These are phyloP conservation scores for Sminthurinus aureus DNA, from an alignment of 2,888 invertebrate genomes.

Conservation along the genomic window DNA sequence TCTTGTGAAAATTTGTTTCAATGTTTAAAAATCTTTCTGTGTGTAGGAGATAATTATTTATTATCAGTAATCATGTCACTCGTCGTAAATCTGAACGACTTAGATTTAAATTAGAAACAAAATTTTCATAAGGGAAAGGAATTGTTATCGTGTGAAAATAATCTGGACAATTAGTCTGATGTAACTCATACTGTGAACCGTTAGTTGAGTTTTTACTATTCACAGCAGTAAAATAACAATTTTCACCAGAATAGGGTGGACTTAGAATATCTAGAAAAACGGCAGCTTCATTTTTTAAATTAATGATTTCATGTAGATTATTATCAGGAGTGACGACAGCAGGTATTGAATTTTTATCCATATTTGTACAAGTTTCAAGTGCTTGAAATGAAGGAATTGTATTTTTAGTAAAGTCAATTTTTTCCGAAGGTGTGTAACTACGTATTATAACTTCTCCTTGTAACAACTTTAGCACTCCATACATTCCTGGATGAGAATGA, in stretches of 20 bases:
- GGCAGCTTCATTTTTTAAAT: slow-evolving; percentile 47
- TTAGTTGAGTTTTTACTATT: not conserved
- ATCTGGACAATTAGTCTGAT: slow-evolving; percentile 18
- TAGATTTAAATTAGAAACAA: not conserved
- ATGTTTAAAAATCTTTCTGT: too few relatives aligned
- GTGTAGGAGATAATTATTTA: too few relatives aligned
- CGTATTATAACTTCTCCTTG: slow-evolving; percentile 50
- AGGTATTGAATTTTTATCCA: slow-evolving; percentile 38
- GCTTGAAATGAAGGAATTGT: slow-evolving; percentile 42
- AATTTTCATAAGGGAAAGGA: slow-evolving; percentile 12
- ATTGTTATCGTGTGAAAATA: slow-evolving; percentile 28
- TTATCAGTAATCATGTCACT: too few relatives aligned
- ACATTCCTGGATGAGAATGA: slow-evolving; percentile 58
- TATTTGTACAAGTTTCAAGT: slow-evolving; percentile 37
- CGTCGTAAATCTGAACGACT: not conserved
- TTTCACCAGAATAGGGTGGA: slow-evolving; percentile 30
- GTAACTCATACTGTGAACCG: not conserved
- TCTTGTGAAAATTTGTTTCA: too few relatives aligned
- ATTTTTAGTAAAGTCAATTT: slow-evolving; percentile 37
- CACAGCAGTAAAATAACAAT: slow-evolving; percentile 18
- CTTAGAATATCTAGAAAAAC: slow-evolving; percentile 57
- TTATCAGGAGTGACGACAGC: slow-evolving; percentile 50
- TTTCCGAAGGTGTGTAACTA: slow-evolving; percentile 48
- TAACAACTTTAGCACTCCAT: slow-evolving; percentile 54
- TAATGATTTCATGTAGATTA: slow-evolving; percentile 55